Base-by-base conservation (phyloP, 2,888 invertebrate species). In the Nomada fabriciana region DNA sequence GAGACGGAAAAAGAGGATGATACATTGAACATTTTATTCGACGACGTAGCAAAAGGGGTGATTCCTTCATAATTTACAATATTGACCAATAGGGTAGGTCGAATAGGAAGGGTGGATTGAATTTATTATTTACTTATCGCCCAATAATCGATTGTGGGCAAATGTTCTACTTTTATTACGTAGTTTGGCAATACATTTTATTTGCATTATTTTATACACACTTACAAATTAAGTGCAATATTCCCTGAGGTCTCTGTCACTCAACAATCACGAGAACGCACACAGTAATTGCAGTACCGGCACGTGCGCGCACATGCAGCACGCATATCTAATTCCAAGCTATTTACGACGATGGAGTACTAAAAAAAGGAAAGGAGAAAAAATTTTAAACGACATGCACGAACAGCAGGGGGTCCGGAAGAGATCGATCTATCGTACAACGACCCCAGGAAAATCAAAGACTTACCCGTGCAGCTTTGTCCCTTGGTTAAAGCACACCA, bases 341-440 rank as follows among this genome's bases (percentile, higher is more conserved):
- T 71, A 57, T 72, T 68, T 72, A 76, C n/a, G 72, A 55, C 29
- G 23, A 29, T 42, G 25, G 15, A 23, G 36, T n/a, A 52, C 59
- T 50, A 50, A 18, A 42, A 36, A 25, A 63, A 78, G 47, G 3
- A 70, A 13, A 23, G 20, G 20, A 36, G 36, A 50, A 47, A 61
- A 67, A 75, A 52, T 36, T 64, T 76, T 69, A 29, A 69, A 29
- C 68, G 18, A 47, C 68, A 47, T 63, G 81, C 73, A 77, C 72
- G 50, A 25, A 50, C 69, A 15, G 13, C 80, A 75, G 60, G 82
- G 80, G 84, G 81, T 86, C 84, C 77, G 76, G 85, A 84, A 87
- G 83, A 88, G 88, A 92, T 92, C 91, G 91, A 92, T 92, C 86
- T 89, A 83, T 88, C 85, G 92, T 91, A 87, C 92, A 90, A 88